Evolutionary conservation across 2,797 vertebrate species (phyloP).

Genomic region (Gallinago stenura): DNA sequence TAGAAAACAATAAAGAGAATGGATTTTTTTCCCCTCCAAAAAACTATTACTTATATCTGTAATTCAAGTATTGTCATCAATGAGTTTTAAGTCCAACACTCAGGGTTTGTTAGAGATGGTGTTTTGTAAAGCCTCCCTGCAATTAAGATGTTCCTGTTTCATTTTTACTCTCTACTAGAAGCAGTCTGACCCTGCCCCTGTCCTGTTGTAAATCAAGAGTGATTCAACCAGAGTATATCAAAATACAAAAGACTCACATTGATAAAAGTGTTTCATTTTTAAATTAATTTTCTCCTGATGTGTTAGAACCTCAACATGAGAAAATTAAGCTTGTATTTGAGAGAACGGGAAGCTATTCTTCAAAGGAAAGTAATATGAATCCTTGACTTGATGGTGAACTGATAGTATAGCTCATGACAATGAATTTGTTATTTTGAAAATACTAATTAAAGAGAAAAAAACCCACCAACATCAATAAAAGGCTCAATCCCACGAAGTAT

Average conservation of each 20-base stretch:
- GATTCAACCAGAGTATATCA: not conserved
- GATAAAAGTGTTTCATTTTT: not conserved
- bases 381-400: not conserved
- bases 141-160: not conserved
- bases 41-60: not conserved
- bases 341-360: not conserved
- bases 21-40: not conserved
- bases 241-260: not conserved
- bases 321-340: not conserved
- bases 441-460: not conserved
- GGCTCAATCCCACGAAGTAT: not conserved
- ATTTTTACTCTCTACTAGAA: not conserved
- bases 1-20: not conserved
- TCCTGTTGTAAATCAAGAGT: not conserved
- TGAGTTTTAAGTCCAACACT: not conserved
- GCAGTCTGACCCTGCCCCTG: fast-evolving
- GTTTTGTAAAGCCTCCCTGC: not conserved
- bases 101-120: not conserved
- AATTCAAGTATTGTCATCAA: not conserved
- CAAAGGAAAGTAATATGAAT: not conserved
- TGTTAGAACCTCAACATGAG: not conserved
- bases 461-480: not conserved
- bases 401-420: not conserved
- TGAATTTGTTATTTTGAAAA: not conserved
- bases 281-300: not conserved